phyloP scores from a whole-genome alignment of 2,888 invertebrate species.

The Drosophila tanythrix region DNA sequence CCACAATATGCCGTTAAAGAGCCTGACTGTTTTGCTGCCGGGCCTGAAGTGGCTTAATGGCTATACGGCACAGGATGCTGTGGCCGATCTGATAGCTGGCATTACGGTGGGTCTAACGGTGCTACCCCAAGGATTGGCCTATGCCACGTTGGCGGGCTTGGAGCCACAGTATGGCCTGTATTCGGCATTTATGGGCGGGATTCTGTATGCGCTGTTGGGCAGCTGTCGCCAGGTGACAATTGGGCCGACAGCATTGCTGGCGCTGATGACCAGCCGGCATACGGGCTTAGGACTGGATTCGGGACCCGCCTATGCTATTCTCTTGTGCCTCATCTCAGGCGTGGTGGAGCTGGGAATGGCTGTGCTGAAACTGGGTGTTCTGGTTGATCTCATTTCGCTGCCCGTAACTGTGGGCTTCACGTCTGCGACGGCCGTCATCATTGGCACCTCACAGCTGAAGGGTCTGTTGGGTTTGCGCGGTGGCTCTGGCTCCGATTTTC shows the following conservation, averaged over 20 bases:
- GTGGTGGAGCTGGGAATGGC: conserved; percentile 93
- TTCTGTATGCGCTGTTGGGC: conserved; percentile 95
- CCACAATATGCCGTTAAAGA: conserved; percentile 49
- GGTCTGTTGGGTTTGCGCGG: conserved; percentile 90
- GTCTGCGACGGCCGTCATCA: conserved; percentile 95
- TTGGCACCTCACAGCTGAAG: conserved; percentile 93
- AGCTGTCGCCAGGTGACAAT: conserved; percentile 94
- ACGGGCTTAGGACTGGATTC: conserved; percentile 83
- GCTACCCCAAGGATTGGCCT: conserved; percentile 96
- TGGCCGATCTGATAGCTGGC: conserved; percentile 95
- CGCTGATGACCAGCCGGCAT: conserved; percentile 93
- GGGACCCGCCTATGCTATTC: conserved; percentile 91
- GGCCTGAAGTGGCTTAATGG: conserved; percentile 89
- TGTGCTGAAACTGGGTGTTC: conserved; percentile 91
- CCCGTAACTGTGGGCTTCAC: conserved; percentile 96
- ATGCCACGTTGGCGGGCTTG: conserved; percentile 94
- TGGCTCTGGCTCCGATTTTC: conserved; percentile 89
- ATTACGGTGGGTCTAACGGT: conserved; percentile 93
- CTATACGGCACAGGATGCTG: conserved; percentile 90
- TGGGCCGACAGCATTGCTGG: conserved; percentile 95
- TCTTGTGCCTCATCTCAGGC: conserved; percentile 93
- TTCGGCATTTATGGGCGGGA: conserved; percentile 96
- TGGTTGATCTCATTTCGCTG: conserved; percentile 95
- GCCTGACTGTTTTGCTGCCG: conserved; percentile 72
- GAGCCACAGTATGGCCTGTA: conserved; percentile 97